These are phyloP conservation scores for Pandemis heparana DNA, from an alignment of 2,888 invertebrate genomes.

Conservation along the genomic window DNA sequence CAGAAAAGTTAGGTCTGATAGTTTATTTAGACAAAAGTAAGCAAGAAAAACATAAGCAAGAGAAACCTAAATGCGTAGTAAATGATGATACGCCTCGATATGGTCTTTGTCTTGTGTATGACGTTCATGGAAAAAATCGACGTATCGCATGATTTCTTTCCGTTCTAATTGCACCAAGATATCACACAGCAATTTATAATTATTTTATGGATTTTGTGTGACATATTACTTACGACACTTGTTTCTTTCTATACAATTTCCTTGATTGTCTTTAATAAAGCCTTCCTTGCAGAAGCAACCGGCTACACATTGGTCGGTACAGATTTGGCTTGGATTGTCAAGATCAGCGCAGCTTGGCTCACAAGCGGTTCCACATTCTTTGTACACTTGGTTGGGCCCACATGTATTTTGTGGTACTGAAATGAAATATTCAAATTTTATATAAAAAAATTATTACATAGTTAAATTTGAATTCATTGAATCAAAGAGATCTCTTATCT, in stretches of 20 bases:
- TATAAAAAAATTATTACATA: not conserved
- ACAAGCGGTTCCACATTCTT: constrained; percentile 25
- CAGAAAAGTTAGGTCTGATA: no score
- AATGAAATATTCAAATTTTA: not conserved
- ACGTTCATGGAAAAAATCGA: no score
- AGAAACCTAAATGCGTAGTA: no score
- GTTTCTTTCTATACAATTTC: constrained; percentile 39
- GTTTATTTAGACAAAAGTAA: no score
- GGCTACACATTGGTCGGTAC: constrained; percentile 24
- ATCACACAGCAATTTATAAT: no score
- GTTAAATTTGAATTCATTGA: no score
- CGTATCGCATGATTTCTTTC: no score
- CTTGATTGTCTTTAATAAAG: constrained; percentile 38
- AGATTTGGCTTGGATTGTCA: constrained; percentile 20
- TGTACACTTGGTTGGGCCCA: constrained; percentile 31
- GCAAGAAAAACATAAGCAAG: no score
- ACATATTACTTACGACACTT: constrained; percentile 36
- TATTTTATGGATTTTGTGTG: not conserved
- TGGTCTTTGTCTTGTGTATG: no score
- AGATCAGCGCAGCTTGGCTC: constrained; percentile 28
- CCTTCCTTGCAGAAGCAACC: constrained; percentile 44
- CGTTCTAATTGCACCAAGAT: no score
- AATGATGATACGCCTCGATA: no score
- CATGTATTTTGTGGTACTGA: constrained; percentile 25
- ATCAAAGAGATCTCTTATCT: no score